These are phyloP conservation scores for Acanthiza pusilla DNA, from an alignment of 2,797 vertebrate genomes.

Conservation along the genomic window DNA sequence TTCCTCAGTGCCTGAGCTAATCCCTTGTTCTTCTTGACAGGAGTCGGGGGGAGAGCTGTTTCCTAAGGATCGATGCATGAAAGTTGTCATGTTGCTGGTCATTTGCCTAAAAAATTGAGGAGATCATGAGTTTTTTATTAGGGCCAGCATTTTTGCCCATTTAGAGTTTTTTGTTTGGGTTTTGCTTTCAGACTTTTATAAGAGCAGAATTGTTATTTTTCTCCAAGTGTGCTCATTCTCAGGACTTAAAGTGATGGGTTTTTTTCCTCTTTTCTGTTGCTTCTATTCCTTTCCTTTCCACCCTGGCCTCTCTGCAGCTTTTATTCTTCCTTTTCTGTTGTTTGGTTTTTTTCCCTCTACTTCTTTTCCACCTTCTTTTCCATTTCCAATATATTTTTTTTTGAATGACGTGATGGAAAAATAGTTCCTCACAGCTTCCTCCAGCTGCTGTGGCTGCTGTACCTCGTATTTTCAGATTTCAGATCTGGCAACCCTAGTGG, in stretches of 20 bases:
- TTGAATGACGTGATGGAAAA: background rate
- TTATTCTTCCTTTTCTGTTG: background rate
- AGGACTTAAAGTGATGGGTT: background rate
- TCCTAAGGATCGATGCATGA: background rate
- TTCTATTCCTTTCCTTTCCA: background rate
- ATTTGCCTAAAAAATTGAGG: background rate
- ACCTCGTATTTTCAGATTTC: background rate
- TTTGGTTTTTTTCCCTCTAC: background rate
- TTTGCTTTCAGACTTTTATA: background rate
- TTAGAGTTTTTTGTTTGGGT: accelerated
- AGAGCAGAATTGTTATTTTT: background rate
- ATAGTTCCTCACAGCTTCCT: background rate
- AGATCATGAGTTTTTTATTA: background rate
- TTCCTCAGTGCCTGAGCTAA: slow-evolving; percentile 24
- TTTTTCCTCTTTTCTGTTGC: background rate
- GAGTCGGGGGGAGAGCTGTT: background rate
- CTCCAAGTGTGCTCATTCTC: background rate
- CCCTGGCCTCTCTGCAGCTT: background rate
- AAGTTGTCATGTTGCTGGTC: slow-evolving; percentile 6
- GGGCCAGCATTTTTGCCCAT: background rate
- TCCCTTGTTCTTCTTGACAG: slow-evolving; percentile 48
- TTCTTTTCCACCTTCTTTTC: background rate
- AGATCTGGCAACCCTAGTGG: background rate
- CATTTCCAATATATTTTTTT: background rate
- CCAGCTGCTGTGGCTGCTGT: background rate